phyloP scores from a whole-genome alignment of 2,888 invertebrate genomes.

The Hemithea aestivaria region DNA sequence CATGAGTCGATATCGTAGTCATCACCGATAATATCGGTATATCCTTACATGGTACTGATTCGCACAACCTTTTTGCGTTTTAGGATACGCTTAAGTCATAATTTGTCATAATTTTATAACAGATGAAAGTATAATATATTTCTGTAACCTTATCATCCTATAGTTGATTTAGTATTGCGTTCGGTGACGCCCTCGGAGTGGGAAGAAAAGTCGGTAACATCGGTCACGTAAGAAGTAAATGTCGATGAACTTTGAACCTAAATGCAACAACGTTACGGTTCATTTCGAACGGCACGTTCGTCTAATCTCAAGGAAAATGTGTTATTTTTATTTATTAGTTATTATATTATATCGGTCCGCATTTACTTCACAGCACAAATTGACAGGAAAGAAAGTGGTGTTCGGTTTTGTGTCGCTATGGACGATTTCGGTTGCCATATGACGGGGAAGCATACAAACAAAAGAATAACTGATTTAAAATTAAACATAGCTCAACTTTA shows the following conservation, averaged over 20 bases:
- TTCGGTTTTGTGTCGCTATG: slow-evolving; percentile 64
- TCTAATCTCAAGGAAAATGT: slow-evolving; percentile 23
- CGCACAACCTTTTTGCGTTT: no score
- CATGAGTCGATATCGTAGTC: no score
- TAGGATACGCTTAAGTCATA: no score
- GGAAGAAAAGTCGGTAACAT: slow-evolving; percentile 30
- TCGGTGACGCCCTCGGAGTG: slow-evolving; percentile 20
- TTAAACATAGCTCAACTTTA: slow-evolving; percentile 44
- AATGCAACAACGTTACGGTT: slow-evolving; percentile 30
- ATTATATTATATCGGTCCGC: slow-evolving; percentile 35
- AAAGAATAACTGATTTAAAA: slow-evolving; percentile 35
- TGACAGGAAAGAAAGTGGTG: slow-evolving; percentile 44
- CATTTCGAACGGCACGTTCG: slow-evolving; percentile 19
- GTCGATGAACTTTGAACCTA: slow-evolving; percentile 42
- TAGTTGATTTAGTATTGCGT: no score
- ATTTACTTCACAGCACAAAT: slow-evolving; percentile 61
- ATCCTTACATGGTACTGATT: no score
- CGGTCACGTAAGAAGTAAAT: slow-evolving; percentile 49
- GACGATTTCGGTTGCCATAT: slow-evolving; percentile 67
- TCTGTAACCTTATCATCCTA: no score
- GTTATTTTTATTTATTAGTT: slow-evolving; percentile 30
- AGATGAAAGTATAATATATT: no score
- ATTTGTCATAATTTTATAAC: no score
- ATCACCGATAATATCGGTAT: no score
- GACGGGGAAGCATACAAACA: slow-evolving; percentile 70